Evolutionary conservation across 1,140 invertebrate genomes (phyloP).

Genomic region (Atta colombica): DNA sequence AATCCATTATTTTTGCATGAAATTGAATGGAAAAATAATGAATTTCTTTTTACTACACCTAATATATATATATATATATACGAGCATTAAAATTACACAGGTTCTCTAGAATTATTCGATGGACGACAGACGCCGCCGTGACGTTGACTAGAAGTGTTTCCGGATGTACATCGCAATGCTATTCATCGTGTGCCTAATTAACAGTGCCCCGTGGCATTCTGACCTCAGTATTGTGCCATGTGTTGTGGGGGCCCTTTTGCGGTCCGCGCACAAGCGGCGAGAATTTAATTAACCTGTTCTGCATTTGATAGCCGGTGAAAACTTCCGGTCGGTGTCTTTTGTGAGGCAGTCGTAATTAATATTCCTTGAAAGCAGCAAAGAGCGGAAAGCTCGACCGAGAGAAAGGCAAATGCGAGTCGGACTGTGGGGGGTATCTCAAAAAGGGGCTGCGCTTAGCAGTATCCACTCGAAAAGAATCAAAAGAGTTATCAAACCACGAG

Average conservation of each 20-base stretch:
- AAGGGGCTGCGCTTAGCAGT: conserved; percentile 11
- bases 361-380: conserved; percentile 71
- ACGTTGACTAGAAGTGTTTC: conserved; percentile 73
- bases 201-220: conserved; percentile 67
- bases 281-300: conserved; percentile 85
- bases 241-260: conserved; percentile 60
- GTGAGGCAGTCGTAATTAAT: conserved; percentile 80
- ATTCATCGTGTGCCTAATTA: conserved; percentile 80
- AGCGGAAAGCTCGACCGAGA: conserved; percentile 36
- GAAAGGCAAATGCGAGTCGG: conserved; percentile 46
- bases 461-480: conserved; percentile 45
- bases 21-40: too few species aligned
- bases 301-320: conserved; percentile 82
- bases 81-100: not conserved
- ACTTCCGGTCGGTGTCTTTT: conserved; percentile 78
- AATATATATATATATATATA: too few species aligned
- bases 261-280: conserved; percentile 64
- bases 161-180: conserved; percentile 71
- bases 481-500: conserved; percentile 72
- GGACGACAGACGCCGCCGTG: conserved; percentile 33
- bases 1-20: too few species aligned
- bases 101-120: not conserved
- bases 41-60: too few species aligned
- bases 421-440: conserved; percentile 34
- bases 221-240: conserved; percentile 64